Percentiles rank a stretch among this genome's conserved stretches.
These are phyloP conservation scores for Orthosia cruda DNA, from an alignment of 2,888 invertebrate species.

Conservation along the genomic window DNA sequence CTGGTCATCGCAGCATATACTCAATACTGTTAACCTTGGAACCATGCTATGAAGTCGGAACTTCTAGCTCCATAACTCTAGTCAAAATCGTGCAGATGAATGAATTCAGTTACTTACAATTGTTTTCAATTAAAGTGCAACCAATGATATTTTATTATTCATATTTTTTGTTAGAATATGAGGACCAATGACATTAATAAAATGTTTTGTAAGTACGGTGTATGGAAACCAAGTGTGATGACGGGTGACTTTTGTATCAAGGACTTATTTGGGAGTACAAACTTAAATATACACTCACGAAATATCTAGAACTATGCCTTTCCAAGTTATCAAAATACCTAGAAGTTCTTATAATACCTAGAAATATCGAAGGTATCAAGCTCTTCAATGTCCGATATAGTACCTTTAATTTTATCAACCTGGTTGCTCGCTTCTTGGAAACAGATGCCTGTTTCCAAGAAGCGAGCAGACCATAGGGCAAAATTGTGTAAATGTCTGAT, in stretches of 20 bases:
- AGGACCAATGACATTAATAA: conserved; percentile 51
- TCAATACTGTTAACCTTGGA: background rate
- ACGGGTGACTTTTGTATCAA: conserved; percentile 5
- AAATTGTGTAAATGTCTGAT: background rate
- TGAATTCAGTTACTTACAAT: conserved; percentile 60
- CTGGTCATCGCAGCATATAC: background rate
- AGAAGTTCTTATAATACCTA: too few relatives aligned
- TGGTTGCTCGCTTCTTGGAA: too few relatives aligned
- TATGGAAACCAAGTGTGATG: conserved; percentile 24
- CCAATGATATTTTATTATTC: conserved; percentile 49
- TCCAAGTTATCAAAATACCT: too few relatives aligned
- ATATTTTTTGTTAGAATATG: conserved; percentile 52
- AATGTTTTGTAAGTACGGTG: conserved; percentile 41
- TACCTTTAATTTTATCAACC: background rate
- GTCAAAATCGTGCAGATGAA: conserved; percentile 25
- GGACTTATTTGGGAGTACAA: background rate
- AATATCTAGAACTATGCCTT: too few relatives aligned
- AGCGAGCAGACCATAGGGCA: background rate
- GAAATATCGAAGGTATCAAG: too few relatives aligned
- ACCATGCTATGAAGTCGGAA: background rate
- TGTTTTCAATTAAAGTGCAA: conserved; percentile 41
- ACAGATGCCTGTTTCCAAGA: background rate
- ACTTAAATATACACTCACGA: too few relatives aligned
- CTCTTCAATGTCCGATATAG: background rate
- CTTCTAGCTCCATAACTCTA: conserved; percentile 21